A percentile compares a stretch with the other conserved stretches of the same genome.
phyloP scores from a whole-genome alignment of 2,888 invertebrate species.

The Cenopis cana region DNA sequence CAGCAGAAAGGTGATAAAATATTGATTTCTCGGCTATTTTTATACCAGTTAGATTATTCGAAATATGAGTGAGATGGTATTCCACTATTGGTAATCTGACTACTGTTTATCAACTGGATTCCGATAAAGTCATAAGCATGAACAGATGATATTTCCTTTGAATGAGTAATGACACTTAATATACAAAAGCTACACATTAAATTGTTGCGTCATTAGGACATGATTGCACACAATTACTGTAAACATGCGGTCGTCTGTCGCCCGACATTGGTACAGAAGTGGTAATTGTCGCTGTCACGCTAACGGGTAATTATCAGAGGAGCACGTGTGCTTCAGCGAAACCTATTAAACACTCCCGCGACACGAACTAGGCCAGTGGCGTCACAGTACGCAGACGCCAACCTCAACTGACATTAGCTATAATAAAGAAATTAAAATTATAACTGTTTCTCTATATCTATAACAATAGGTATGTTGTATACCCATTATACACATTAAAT shows the following conservation, averaged over 20 bases:
- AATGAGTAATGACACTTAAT: conserved; percentile 30
- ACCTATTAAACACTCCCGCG: conserved; percentile 28
- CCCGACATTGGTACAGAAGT: conserved; percentile 65
- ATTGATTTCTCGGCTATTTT: too few species aligned
- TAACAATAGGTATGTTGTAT: too few species aligned
- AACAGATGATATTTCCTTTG: conserved; percentile 8
- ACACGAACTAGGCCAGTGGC: conserved; percentile 23
- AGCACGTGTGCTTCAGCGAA: conserved; percentile 36
- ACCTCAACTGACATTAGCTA: background rate
- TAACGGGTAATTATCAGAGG: conserved; percentile 70
- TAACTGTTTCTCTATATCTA: too few species aligned
- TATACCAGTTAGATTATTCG: background rate
- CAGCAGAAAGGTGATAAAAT: too few species aligned
- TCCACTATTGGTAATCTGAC: background rate
- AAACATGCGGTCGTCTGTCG: conserved; percentile 64
- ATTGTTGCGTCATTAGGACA: conserved; percentile 49
- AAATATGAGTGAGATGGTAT: background rate
- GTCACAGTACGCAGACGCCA: background rate
- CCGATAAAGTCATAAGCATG: conserved; percentile 14
- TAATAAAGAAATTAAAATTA: too few species aligned
- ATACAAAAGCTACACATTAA: conserved; percentile 37
- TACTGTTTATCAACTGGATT: background rate
- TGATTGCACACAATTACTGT: conserved; percentile 75
- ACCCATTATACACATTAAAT: too few species aligned
- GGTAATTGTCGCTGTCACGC: conserved; percentile 76